These are phyloP conservation scores for Cherax destructor DNA, from an alignment of 1,140 invertebrate genomes.

Conservation along the genomic window DNA sequence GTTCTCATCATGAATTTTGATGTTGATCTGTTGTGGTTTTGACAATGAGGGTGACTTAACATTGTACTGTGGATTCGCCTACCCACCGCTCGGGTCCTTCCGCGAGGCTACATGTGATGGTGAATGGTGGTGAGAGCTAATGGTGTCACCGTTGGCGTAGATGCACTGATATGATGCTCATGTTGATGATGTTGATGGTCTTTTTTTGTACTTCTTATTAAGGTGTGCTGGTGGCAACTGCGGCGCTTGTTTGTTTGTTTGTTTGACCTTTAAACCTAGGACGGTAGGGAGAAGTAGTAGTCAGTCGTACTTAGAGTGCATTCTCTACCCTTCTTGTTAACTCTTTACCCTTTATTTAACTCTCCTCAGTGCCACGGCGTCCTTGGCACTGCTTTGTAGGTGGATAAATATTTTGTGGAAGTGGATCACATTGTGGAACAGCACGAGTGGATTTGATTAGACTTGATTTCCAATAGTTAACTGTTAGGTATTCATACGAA, in stretches of 20 bases:
- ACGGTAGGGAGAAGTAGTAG: not conserved
- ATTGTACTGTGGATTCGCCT: not conserved
- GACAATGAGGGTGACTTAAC: constrained; percentile 4
- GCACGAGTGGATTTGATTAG: constrained; percentile 15
- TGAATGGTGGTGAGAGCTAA: constrained; percentile 13
- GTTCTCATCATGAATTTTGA: not conserved
- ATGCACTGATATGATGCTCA: constrained; percentile 9
- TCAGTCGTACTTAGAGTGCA: not conserved
- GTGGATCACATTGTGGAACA: constrained; percentile 34
- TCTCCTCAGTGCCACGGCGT: not conserved
- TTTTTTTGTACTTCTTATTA: not conserved
- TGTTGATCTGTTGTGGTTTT: constrained; percentile 4
- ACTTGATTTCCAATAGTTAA: too few species aligned
- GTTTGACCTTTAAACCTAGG: not conserved
- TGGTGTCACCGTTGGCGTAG: constrained; percentile 17
- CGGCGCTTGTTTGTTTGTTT: not conserved
- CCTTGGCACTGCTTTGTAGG: not conserved
- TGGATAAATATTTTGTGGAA: constrained; percentile 37
- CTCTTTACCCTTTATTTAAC: not conserved
- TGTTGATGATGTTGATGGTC: constrained; percentile 7
- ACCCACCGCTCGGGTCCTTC: constrained; percentile 33
- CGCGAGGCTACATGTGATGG: constrained; percentile 28
- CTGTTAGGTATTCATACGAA: too few species aligned
- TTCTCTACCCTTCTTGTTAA: not conserved
- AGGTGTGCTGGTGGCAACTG: not conserved